Conservation (phyloP, 1,140 invertebrate genomes). For the Centruroides sculpturatus region DNA sequence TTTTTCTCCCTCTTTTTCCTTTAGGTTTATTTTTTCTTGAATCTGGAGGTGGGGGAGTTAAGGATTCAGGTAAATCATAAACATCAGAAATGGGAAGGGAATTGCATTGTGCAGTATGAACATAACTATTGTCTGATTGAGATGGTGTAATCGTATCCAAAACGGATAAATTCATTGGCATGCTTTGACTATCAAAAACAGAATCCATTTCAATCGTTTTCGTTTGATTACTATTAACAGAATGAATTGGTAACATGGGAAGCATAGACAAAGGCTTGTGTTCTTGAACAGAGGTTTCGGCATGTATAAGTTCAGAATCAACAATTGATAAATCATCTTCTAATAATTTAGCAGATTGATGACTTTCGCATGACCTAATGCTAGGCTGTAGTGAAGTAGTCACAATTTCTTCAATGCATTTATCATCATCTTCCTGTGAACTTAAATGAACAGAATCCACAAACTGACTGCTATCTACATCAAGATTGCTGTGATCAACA, state of each 20-base stretch:
- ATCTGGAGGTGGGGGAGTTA: no score
- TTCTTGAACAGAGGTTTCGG: neutral
- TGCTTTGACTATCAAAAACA: no score
- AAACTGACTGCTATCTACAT: constrained; percentile 4
- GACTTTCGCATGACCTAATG: neutral
- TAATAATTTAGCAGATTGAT: constrained; percentile 3
- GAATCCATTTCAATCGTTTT: no score
- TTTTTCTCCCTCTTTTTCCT: no score
- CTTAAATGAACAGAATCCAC: neutral
- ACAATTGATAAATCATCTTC: constrained; percentile 1
- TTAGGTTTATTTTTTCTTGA: no score
- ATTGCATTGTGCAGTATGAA: no score
- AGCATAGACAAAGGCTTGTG: constrained; percentile 2
- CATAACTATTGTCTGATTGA: no score
- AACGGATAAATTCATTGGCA: no score
- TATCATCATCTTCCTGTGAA: neutral
- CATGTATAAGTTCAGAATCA: neutral
- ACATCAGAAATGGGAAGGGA: no score
- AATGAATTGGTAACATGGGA: constrained; percentile 7
- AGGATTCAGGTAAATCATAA: no score
- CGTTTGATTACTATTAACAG: constrained; percentile 9
- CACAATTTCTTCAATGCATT: neutral
- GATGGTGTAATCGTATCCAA: no score
- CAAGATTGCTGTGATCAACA: constrained; percentile 8
- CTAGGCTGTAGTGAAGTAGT: neutral